Evolutionary conservation across 2,797 vertebrate genomes (phyloP).

Genomic region (Pygocentrus nattereri): DNA sequence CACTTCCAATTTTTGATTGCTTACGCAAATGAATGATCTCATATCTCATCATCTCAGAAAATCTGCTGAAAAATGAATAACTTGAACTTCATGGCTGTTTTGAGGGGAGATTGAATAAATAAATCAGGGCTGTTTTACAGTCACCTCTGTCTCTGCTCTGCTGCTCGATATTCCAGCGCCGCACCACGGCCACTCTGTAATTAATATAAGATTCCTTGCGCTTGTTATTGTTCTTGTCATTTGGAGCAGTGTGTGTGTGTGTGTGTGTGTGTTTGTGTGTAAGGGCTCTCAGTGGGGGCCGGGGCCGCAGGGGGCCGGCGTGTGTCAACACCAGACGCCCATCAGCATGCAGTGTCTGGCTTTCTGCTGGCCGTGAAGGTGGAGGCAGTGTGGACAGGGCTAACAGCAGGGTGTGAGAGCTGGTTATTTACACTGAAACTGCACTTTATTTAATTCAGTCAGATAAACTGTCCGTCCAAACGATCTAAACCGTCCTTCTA

Average conservation of each 20-base stretch:
- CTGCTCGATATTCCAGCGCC: constrained; percentile 13
- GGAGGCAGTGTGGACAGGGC: too few species aligned
- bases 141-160: neutral
- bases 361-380: neutral
- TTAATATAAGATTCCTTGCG: constrained; percentile 24
- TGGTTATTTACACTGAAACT: neutral
- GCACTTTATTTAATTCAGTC: neutral
- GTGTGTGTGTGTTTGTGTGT: neutral
- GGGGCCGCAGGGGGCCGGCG: neutral
- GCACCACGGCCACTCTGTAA: neutral
- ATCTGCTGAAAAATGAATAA: too few species aligned
- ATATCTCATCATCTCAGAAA: too few species aligned
- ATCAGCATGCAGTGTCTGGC: neutral
- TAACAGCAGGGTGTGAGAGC: neutral
- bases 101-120: too few species aligned
- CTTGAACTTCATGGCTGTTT: too few species aligned
- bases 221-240: neutral
- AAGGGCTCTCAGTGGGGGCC: neutral
- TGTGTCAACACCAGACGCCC: neutral
- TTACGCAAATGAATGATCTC: too few species aligned
- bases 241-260: neutral
- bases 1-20: too few species aligned
- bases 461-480: neutral
- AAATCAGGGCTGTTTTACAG: neutral
- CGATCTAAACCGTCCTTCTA: neutral